These are phyloP conservation scores for Oikopleura dioica DNA, from an alignment of 23 tunicate species.

Conservation along the genomic window DNA sequence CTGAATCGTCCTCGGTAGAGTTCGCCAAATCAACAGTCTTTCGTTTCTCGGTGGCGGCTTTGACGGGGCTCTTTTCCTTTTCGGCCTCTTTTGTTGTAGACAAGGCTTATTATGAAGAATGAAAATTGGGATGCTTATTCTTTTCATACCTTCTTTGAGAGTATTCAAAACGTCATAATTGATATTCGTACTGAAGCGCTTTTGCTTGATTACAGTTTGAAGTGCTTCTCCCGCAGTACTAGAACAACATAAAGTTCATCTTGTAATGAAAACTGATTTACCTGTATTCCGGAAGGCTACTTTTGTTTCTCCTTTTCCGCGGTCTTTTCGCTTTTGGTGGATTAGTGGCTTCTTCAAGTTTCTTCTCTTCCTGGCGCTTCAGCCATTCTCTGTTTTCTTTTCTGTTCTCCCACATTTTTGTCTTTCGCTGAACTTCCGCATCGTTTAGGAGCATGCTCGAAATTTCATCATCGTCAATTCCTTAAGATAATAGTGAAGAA, in stretches of 20 bases:
- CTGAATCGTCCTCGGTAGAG: background rate
- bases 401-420: conserved; percentile 4
- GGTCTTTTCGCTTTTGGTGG: conserved; percentile 10
- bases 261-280: no score
- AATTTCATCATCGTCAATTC: conserved; percentile 6
- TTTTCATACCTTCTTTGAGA: background rate
- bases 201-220: background rate
- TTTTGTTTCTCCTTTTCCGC: background rate
- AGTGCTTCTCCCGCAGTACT: conserved; percentile 11
- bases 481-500: no score
- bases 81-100: background rate
- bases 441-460: background rate
- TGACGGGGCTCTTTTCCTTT: no score
- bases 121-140: background rate
- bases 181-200: background rate
- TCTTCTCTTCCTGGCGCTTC: conserved; percentile 2
- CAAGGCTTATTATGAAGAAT: background rate
- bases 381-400: conserved; percentile 7
- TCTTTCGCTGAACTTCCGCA: background rate
- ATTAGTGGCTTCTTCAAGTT: background rate
- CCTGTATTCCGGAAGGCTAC: background rate
- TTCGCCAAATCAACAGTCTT: background rate
- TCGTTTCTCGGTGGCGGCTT: background rate
- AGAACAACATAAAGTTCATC: background rate
- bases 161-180: conserved; percentile 2